Evolutionary conservation across 2,113 vertebrate genomes (phyloP), one percentile per base, ranked within the genome.

Genomic region (Ailuropoda melanoleuca): DNA sequence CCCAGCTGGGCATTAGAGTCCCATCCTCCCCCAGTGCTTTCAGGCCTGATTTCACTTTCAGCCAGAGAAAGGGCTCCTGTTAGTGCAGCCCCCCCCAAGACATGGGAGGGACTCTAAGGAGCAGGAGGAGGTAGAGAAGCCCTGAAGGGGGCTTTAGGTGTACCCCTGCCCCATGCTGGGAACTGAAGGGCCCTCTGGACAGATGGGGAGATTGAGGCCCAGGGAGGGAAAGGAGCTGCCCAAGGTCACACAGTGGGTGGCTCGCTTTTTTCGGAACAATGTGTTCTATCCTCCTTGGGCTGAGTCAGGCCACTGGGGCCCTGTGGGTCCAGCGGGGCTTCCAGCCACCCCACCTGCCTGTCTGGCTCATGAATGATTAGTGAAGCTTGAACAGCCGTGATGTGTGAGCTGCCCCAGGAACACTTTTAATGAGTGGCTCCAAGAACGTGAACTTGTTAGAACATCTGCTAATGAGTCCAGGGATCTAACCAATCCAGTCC

Each of bases 391-490:
- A 95, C 94, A 90, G 94, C 97, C 90, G 56, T n/a, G 89, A 96
- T 64, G 88, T 98, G 95, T 78, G 96, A 98, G 95, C 93, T 56
- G 37, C 97, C 96, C 94, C 96, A 75, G 95, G 98, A 98, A 29
- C 96, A 95, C 97, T 98, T 98, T 98, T 98, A 98, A 98, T 98
- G 98, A 99, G 96, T 94, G 98, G 96, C 97, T 98, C 94, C 68
- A 83, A 96, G 98, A 98, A 97, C 98, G 97, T 98, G 97, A 98
- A 97, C 98, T 98, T 98, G 98, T 98, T 95, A 97, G 94, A 96
- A 98, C 98, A 97, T 92, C 98, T 98, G 93, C 97, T 99, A 98
- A 99, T 99, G 98, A 98, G 98, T 98, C 98, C 97, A 97, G 92
- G 92, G 55, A 62, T 95, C 88, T 66, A 17, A 46, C 24, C 15